A percentile compares a stretch with the other conserved stretches of the same genome.
phyloP scores from a whole-genome alignment of 2,113 vertebrate species.

The Loxodonta africana region DNA sequence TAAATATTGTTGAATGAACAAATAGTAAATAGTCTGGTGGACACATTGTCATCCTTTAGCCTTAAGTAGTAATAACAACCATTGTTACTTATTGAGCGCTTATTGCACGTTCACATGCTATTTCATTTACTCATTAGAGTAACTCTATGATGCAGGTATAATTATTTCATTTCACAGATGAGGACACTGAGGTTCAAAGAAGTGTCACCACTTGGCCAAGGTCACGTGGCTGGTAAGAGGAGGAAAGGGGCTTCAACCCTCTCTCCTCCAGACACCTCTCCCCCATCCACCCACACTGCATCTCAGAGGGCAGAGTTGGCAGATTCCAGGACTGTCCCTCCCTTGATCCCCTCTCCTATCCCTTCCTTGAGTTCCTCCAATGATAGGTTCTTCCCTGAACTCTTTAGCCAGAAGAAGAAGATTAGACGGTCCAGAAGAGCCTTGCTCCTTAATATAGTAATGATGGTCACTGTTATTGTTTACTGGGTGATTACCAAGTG shows the following conservation, averaged over 20 bases:
- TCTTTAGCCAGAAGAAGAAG: neutral
- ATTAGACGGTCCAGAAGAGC: neutral
- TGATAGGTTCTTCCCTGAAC: neutral
- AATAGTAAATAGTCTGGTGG: neutral
- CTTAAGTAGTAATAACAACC: neutral
- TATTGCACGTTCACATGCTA: neutral
- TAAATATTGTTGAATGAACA: neutral
- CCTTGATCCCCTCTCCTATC: neutral
- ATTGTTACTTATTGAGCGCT: neutral
- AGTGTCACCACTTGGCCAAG: neutral
- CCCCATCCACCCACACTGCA: neutral
- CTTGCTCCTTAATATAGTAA: neutral
- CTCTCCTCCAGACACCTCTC: neutral
- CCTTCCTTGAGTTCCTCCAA: neutral
- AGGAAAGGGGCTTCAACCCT: neutral
- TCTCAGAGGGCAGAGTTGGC: neutral
- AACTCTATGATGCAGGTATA: neutral
- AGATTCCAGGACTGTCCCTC: neutral
- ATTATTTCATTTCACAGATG: neutral
- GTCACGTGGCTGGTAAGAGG: neutral
- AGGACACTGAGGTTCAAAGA: conserved; percentile 42
- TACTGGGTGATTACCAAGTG: neutral
- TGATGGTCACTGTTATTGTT: neutral
- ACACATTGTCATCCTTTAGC: neutral
- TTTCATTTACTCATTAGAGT: neutral